phyloP scores from a whole-genome alignment of 2,888 invertebrate species.

The Acanthosepion pharaonis region DNA sequence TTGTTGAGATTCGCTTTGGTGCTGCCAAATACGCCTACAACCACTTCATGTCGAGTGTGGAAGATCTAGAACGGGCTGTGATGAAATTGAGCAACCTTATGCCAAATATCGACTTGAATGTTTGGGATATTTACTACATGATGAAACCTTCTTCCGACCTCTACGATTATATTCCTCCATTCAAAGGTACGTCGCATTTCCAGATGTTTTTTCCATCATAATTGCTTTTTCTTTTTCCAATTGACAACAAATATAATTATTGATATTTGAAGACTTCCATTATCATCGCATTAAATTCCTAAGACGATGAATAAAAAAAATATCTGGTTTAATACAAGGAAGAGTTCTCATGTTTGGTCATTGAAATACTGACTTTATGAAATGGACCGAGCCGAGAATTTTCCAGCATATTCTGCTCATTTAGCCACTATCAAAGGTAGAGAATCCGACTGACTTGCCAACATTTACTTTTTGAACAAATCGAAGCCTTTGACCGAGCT shows the following conservation, averaged over 20 bases:
- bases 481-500: not conserved
- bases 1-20: slow-evolving; percentile 60
- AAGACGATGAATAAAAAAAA: too few species aligned
- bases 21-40: not conserved
- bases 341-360: not conserved
- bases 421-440: too few species aligned
- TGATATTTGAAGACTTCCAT: too few species aligned
- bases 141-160: slow-evolving; percentile 84
- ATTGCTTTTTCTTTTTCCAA: not conserved
- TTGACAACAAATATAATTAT: not conserved
- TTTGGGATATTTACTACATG: slow-evolving; percentile 86
- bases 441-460: not conserved
- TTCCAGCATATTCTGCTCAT: not conserved
- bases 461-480: not conserved
- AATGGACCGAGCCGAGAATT: too few species aligned
- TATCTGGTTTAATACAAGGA: too few species aligned
- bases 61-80: not conserved
- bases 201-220: not conserved
- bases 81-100: slow-evolving; percentile 39
- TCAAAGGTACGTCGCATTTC: slow-evolving; percentile 67
- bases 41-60: not conserved
- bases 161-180: slow-evolving; percentile 88
- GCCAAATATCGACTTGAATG: slow-evolving; percentile 72
- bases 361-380: too few species aligned
- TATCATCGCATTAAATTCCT: not conserved